These are phyloP conservation scores for Tribolium madens DNA, from an alignment of 1,140 invertebrate species.

Conservation along the genomic window DNA sequence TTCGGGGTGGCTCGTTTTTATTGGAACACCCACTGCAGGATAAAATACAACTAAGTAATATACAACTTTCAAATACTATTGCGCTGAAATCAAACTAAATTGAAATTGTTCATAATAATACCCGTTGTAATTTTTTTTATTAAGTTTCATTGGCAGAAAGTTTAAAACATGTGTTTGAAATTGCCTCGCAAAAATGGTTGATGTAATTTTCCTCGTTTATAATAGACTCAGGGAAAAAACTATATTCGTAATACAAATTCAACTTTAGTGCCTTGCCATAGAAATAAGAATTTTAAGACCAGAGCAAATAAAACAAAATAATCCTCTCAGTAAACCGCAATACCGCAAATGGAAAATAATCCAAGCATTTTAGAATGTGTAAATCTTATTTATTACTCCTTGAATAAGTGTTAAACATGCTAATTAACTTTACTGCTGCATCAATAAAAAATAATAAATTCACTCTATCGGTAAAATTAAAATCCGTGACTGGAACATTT, in stretches of 20 bases:
- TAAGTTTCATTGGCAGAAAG: too few relatives aligned
- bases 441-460: not conserved
- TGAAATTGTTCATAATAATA: not conserved
- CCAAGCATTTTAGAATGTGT: not conserved
- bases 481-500: not conserved
- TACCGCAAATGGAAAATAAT: not conserved
- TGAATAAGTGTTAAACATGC: not conserved
- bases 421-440: not conserved
- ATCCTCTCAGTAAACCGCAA: not conserved
- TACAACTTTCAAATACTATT: not conserved
- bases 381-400: not conserved
- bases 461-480: not conserved
- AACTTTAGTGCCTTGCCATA: too few relatives aligned
- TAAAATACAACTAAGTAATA: not conserved
- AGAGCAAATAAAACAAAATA: not conserved
- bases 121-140: too few relatives aligned
- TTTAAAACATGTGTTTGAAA: too few relatives aligned
- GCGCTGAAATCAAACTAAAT: not conserved
- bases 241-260: too few relatives aligned
- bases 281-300: too few relatives aligned
- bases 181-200: too few relatives aligned
- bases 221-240: too few relatives aligned
- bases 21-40: too few relatives aligned
- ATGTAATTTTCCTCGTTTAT: too few relatives aligned
- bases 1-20: too few relatives aligned